These are phyloP conservation scores for Ochotona curzoniae DNA, from an alignment of 2,113 vertebrate genomes.

Conservation along the genomic window DNA sequence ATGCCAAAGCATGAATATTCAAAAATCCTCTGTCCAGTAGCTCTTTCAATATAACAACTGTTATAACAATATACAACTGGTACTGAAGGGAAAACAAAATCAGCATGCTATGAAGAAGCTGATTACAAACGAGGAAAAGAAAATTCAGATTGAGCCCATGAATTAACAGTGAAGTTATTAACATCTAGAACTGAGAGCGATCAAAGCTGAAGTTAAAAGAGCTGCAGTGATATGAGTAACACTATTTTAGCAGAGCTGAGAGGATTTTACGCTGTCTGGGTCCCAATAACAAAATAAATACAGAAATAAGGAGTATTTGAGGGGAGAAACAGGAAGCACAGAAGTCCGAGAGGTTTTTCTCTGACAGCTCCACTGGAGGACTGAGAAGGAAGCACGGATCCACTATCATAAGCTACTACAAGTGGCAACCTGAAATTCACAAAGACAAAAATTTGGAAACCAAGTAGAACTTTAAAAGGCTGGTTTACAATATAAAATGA, in stretches of 20 bases:
- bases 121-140: neutral
- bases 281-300: neutral
- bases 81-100: slow-evolving; percentile 1
- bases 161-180: neutral
- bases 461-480: neutral
- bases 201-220: neutral
- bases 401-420: neutral
- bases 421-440: neutral
- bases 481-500: neutral
- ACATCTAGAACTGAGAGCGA: neutral
- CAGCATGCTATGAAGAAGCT: neutral
- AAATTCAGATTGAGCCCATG: neutral
- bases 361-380: neutral
- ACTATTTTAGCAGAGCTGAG: neutral
- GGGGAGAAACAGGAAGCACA: neutral
- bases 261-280: neutral
- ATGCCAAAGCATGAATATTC: slow-evolving; percentile 3
- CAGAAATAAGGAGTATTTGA: slow-evolving; percentile 13
- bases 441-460: slow-evolving; percentile 14
- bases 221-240: neutral
- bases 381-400: slow-evolving; percentile 6
- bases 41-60: slow-evolving; percentile 4
- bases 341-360: slow-evolving; percentile 32
- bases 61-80: neutral
- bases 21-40: neutral